Conservation (phyloP, 2,888 invertebrate genomes). For the Drosophila mettleri region DNA sequence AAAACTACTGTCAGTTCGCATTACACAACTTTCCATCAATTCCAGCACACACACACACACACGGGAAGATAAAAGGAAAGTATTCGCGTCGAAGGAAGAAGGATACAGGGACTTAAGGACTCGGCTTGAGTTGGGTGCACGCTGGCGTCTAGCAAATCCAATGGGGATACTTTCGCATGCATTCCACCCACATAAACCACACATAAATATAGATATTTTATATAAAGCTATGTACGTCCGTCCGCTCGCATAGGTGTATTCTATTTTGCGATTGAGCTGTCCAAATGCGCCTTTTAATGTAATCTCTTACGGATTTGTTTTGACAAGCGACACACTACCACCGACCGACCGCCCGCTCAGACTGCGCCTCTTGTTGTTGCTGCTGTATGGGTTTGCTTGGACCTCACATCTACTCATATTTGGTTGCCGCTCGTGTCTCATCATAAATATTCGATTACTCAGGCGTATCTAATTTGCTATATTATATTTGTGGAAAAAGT, state of each 20-base stretch:
- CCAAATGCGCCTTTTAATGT: constrained; percentile 81
- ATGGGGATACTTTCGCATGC: constrained; percentile 62
- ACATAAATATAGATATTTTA: constrained; percentile 11
- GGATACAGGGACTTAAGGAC: constrained; percentile 35
- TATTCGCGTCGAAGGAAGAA: constrained; percentile 26
- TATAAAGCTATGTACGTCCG: constrained; percentile 5
- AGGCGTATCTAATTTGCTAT: constrained; percentile 72
- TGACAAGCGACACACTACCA: constrained; percentile 62
- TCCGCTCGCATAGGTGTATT: constrained; percentile 49
- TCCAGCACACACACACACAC: constrained; percentile 7
- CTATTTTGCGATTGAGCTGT: constrained; percentile 80
- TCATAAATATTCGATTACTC: constrained; percentile 79
- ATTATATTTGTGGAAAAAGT: constrained; percentile 44
- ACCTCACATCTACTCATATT: neutral
- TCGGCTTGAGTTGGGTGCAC: constrained; percentile 70
- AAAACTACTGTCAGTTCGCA: constrained; percentile 80
- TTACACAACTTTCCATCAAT: constrained; percentile 76
- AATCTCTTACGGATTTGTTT: constrained; percentile 81
- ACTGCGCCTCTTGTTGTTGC: constrained; percentile 28
- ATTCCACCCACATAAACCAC: constrained; percentile 18
- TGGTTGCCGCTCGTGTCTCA: constrained; percentile 43
- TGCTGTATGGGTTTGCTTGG: constrained; percentile 31
- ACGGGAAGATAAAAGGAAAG: neutral
- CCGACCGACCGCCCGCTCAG: neutral
- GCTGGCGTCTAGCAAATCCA: constrained; percentile 60